Conservation (phyloP, 1,140 invertebrate species). For the Pseudomyrmex dendroicus region DNA sequence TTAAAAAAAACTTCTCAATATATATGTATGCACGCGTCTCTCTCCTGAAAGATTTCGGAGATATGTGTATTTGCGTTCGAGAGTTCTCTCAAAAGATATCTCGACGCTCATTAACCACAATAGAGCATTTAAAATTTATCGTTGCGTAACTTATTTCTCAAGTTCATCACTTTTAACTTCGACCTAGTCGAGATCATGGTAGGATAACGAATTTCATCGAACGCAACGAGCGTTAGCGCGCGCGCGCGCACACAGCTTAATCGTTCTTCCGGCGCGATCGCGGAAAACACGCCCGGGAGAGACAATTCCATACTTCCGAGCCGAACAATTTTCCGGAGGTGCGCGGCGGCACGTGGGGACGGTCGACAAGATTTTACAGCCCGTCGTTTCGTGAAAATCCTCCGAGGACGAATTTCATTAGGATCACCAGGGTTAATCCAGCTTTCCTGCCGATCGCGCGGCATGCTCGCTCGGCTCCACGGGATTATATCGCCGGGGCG, state of each 20-base stretch:
- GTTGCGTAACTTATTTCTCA: slow-evolving; percentile 16
- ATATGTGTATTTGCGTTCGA: neutral
- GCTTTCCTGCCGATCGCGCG: slow-evolving; percentile 43
- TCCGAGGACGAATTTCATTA: slow-evolving; percentile 60
- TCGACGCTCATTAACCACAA: neutral
- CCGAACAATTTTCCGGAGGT: slow-evolving; percentile 40
- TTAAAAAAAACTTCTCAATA: neutral
- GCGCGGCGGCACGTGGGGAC: neutral
- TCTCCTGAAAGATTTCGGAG: neutral
- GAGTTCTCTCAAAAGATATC: too few relatives aligned
- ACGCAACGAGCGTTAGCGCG: neutral
- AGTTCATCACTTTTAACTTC: slow-evolving; percentile 5
- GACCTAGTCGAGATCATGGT: neutral
- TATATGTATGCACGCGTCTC: neutral
- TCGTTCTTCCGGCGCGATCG: slow-evolving; percentile 33
- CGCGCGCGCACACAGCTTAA: slow-evolving; percentile 16
- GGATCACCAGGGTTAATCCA: slow-evolving; percentile 54
- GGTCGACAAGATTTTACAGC: slow-evolving; percentile 55
- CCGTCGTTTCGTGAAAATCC: slow-evolving; percentile 54
- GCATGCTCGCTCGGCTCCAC: slow-evolving; percentile 19
- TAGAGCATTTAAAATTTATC: neutral
- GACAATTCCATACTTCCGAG: slow-evolving; percentile 39
- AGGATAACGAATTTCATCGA: slow-evolving; percentile 28
- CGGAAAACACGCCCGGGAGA: slow-evolving; percentile 19
- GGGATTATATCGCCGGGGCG: slow-evolving; percentile 42